These are phyloP conservation scores for Gavia stellata DNA, from an alignment of 2,113 vertebrate genomes.

Conservation along the genomic window DNA sequence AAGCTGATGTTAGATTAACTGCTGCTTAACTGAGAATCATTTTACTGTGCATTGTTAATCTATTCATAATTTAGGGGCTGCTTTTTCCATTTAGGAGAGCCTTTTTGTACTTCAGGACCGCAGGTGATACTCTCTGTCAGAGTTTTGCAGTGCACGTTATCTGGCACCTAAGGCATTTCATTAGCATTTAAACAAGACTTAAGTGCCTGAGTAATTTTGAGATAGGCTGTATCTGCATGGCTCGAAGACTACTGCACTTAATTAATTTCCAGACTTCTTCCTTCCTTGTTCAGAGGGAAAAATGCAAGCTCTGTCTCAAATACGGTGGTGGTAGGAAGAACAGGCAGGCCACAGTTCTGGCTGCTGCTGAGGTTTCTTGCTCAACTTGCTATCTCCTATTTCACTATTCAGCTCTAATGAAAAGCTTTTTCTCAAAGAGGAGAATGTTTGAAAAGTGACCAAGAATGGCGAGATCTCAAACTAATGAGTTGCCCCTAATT, in stretches of 20 bases:
- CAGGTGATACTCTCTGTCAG: neutral
- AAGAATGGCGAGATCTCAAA: neutral
- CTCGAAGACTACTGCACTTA: constrained; percentile 2
- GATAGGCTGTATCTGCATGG: constrained; percentile 1
- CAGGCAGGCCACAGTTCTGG: constrained; percentile 2
- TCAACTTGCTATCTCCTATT: constrained; percentile 1
- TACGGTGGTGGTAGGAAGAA: neutral
- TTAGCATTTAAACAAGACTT: constrained; percentile 19
- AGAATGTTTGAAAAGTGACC: neutral
- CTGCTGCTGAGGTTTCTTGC: neutral
- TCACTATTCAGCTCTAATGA: neutral
- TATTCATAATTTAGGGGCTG: constrained; percentile 6
- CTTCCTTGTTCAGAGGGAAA: constrained; percentile 3
- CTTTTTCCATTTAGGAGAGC: neutral
- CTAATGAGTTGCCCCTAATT: neutral
- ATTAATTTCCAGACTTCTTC: constrained; percentile 35
- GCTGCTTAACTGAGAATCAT: neutral
- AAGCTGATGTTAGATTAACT: neutral
- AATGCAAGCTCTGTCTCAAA: constrained; percentile 28
- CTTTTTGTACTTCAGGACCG: neutral
- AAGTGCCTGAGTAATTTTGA: constrained; percentile 13
- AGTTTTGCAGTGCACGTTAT: neutral
- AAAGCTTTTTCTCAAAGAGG: neutral
- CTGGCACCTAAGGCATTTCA: constrained; percentile 24
- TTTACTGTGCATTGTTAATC: neutral